Evolutionary conservation across 2,797 vertebrate species (phyloP).

Genomic region (Lepilemur ruficaudatus): DNA sequence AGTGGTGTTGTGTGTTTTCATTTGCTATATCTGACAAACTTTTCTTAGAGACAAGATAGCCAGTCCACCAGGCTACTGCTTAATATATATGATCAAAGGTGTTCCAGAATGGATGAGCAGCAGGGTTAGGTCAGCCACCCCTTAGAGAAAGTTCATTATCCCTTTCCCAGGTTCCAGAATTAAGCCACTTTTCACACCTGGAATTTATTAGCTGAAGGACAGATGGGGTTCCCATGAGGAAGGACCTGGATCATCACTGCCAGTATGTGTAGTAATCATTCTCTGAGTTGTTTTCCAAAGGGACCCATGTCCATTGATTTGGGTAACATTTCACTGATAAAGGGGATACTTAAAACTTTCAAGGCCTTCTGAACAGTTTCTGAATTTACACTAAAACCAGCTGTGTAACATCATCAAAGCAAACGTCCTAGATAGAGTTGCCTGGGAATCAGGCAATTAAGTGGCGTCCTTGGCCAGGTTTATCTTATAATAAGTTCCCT

Average conservation of each 20-base stretch:
- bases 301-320: neutral
- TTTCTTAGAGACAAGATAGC: neutral
- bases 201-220: neutral
- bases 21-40: neutral
- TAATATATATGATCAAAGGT: neutral
- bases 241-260: neutral
- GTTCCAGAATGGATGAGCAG: neutral
- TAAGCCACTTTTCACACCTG: neutral
- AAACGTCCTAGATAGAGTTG: rapidly evolving
- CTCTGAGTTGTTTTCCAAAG: neutral
- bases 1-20: neutral
- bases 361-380: neutral
- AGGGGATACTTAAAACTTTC: neutral
- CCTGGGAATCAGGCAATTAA: neutral
- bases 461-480: neutral
- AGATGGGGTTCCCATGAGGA: neutral
- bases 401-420: neutral
- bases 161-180: neutral
- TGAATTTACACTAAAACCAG: neutral
- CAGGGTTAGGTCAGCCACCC: neutral
- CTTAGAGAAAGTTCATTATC: neutral
- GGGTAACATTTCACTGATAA: neutral
- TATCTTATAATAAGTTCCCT: neutral
- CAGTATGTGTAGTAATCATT: neutral
- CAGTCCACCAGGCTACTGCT: neutral